Base-by-base conservation (phyloP, 2,113 vertebrate genomes). In the Oncorhynchus keta region DNA sequence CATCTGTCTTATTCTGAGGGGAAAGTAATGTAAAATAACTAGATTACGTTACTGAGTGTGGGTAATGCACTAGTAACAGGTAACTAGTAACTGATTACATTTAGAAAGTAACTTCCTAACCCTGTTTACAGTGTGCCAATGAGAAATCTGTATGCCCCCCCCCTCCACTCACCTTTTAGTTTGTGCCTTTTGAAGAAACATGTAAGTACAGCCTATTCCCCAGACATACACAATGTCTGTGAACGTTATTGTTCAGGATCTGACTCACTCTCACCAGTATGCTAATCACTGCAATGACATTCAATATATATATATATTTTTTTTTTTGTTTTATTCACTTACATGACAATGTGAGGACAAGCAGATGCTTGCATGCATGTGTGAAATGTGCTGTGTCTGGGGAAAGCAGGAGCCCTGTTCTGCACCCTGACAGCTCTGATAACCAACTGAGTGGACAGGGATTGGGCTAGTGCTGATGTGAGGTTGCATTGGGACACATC, bases 401-500 rank as follows among this genome's bases (percentile, higher is more conserved):
- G 59, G 59, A 2, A 22, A 22, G 59, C 3, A 22, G n/a, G 9
- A 39, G 76, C 57, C 49, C 16, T 83, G 35, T 45, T 76, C 48
- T 84, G 72, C 57, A 61, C 65, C 11, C 35, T 32, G 70, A 49
- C 62, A 78, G 66, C 51, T 73, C 64, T 67, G 55, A 61, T 73
- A 39, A 80, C 39, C 39, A 45, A 39, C 82, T 72, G 76, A 76
- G 67, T 83, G 48, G 59, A 82, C 48, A 49, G 13, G 28, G 65
- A 70, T 59, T 45, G 26, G 48, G 68, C 74, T 55, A 8, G 32
- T 75, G 72, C 65, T 72, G 72, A 59, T 73, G 11, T 0, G 48
- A 81, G 79, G 78, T 79, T 71, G 69, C 70, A 24, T 32, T 4
- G 86, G 86, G 86, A 86, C 80, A 68, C 81, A 76, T 89, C 86